Evolutionary conservation across 2,113 vertebrate genomes (phyloP).

Genomic region (Oceanodroma tethys): DNA sequence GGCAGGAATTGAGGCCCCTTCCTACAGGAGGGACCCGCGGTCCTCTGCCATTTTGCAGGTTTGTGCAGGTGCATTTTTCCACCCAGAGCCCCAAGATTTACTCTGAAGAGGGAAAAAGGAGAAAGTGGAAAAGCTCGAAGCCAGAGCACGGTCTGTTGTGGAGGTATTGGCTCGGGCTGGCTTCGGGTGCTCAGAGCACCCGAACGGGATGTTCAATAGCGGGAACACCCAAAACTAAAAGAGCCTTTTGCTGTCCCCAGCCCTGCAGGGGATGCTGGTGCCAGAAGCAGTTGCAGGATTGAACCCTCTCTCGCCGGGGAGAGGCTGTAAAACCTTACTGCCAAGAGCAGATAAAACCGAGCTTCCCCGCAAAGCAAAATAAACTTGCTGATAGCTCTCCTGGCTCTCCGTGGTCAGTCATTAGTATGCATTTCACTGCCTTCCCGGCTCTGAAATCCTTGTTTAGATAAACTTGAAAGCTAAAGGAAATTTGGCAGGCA

Average conservation of each 20-base stretch:
- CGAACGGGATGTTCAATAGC: too few species aligned
- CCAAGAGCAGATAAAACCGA: background rate
- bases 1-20: background rate
- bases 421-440: background rate
- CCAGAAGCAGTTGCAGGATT: background rate
- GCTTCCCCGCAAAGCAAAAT: background rate
- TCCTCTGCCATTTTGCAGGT: accelerated
- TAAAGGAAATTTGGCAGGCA: constrained; percentile 9
- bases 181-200: background rate
- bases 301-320: background rate
- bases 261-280: background rate
- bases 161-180: background rate
- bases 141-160: accelerated
- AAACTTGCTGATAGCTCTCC: background rate
- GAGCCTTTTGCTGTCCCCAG: background rate
- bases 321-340: background rate
- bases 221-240: background rate
- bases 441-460: background rate
- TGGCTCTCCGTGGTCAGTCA: background rate
- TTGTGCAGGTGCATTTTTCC: accelerated
- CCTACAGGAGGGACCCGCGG: background rate
- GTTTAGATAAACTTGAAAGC: constrained; percentile 13
- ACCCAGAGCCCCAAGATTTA: background rate
- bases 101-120: background rate
- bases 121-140: background rate